phyloP scores from a whole-genome alignment of 2,888 invertebrate species.

The Cheilosia scutellata region DNA sequence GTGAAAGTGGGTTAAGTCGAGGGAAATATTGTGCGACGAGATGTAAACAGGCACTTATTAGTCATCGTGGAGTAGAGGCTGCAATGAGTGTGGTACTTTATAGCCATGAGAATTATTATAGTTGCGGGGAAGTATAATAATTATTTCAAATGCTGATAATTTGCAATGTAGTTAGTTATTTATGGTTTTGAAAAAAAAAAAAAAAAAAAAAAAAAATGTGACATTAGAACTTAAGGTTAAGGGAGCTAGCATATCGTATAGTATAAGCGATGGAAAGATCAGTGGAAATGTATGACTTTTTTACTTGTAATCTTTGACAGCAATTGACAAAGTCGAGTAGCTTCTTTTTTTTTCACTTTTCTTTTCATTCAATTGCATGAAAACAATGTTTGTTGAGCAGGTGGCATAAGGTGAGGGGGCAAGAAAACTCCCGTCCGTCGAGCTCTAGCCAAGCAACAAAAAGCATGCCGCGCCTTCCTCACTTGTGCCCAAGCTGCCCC shows the following conservation, averaged over 20 bases:
- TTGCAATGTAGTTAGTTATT: neutral
- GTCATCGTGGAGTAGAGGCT: slow-evolving; percentile 32
- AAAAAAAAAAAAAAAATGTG: too few relatives aligned
- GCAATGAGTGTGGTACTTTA: slow-evolving; percentile 28
- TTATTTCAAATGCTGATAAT: slow-evolving; percentile 9
- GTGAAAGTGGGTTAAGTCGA: slow-evolving; percentile 59
- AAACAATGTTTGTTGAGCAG: too few relatives aligned
- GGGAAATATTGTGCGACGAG: slow-evolving; percentile 45
- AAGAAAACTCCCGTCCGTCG: too few relatives aligned
- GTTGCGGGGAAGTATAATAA: slow-evolving; percentile 4
- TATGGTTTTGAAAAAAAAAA: neutral
- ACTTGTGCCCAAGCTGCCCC: too few relatives aligned
- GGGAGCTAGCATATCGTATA: neutral
- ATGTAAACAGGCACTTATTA: slow-evolving; percentile 40
- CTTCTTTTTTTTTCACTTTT: too few relatives aligned
- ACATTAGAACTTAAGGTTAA: slow-evolving; percentile 15
- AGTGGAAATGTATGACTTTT: slow-evolving; percentile 23
- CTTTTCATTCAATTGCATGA: too few relatives aligned
- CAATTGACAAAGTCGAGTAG: too few relatives aligned
- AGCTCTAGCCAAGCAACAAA: too few relatives aligned
- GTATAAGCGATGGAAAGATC: too few relatives aligned
- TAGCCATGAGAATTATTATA: slow-evolving; percentile 39
- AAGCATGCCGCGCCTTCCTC: too few relatives aligned
- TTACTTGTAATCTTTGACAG: too few relatives aligned
- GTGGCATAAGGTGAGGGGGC: too few relatives aligned